Evolutionary conservation across 2,888 invertebrate species (phyloP), one percentile per base, ranked within the genome.

Genomic region (Dioctria linearis): DNA sequence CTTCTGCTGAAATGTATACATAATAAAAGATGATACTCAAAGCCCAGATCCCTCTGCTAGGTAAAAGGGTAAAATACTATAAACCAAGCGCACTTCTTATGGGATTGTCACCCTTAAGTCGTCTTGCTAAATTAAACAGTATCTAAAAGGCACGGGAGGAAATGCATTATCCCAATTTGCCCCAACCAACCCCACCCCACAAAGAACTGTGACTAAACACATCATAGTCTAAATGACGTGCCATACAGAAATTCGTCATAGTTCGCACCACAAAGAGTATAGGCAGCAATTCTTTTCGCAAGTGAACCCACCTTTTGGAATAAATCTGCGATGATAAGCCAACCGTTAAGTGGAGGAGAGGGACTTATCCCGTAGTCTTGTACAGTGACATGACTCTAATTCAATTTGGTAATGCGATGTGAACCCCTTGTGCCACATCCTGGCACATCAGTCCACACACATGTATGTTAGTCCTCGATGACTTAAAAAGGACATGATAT

Each of bases 361-460:
- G 13, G 61, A 61, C 59, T 51, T 40, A 73, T 40, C 73, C 73
- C 9, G 59, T 8, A 5, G 63, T 63, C 63, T 39, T 40, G 40
- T 63, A 63, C 40, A 75, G 13, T 59, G 73, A 46, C 63, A 79
- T 67, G 75, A 78, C 43, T 75, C 81, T 81, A 81, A 81, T 81
- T 81, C 81, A 81, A 81, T 81, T 81, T 65, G 67, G 75, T 81
- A 81, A 81, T 81, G 81, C 79, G 81, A 79, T 81, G 76, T 51
- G 79, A 81, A 75, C 79, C 81, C 79, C 79, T 61, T 76, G 63
- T n/a, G 4, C 8, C 11, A 54, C n/a, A 54, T 54, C 39, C 2
- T 63, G 39, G 37, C 37, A 39, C 8, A 63, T 63, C 39, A 37
- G 37, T 37, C 63, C 63, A 63, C 46, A 76, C 9, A 25, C 25